Evolutionary conservation across 1,140 invertebrate species (phyloP).

Genomic region (Coelopa frigida): DNA sequence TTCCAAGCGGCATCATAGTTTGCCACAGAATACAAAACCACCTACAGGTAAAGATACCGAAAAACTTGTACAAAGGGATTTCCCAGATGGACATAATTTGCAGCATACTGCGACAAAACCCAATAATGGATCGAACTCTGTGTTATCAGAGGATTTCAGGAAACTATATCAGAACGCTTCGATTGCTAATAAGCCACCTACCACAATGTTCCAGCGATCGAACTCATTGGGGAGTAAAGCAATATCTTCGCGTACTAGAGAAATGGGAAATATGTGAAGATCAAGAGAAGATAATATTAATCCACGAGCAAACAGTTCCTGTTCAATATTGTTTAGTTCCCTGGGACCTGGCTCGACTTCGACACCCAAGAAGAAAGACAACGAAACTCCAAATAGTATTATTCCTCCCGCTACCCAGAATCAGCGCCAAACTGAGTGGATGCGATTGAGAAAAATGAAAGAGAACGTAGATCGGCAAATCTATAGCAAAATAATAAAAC

Average conservation of each 20-base stretch:
- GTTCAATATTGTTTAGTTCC: too few relatives aligned
- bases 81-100: too few relatives aligned
- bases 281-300: neutral
- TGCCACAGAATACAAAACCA: too few relatives aligned
- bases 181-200: neutral
- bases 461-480: slow-evolving; percentile 37
- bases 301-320: neutral
- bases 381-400: too few relatives aligned
- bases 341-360: too few relatives aligned
- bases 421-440: slow-evolving; percentile 24
- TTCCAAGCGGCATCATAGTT: too few relatives aligned
- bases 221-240: slow-evolving; percentile 7
- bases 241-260: neutral
- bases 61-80: too few relatives aligned
- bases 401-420: slow-evolving; percentile 11
- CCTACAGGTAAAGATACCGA: too few relatives aligned
- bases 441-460: slow-evolving; percentile 34
- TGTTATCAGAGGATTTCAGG: too few relatives aligned
- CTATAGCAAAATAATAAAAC: slow-evolving; percentile 31
- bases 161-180: neutral
- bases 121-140: too few relatives aligned
- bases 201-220: slow-evolving; percentile 9
- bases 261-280: neutral
- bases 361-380: slow-evolving; percentile 8
- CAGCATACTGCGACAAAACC: too few relatives aligned